Evolutionary conservation across 1,140 invertebrate species (phyloP).

Genomic region (Dendrolimus kikuchii): DNA sequence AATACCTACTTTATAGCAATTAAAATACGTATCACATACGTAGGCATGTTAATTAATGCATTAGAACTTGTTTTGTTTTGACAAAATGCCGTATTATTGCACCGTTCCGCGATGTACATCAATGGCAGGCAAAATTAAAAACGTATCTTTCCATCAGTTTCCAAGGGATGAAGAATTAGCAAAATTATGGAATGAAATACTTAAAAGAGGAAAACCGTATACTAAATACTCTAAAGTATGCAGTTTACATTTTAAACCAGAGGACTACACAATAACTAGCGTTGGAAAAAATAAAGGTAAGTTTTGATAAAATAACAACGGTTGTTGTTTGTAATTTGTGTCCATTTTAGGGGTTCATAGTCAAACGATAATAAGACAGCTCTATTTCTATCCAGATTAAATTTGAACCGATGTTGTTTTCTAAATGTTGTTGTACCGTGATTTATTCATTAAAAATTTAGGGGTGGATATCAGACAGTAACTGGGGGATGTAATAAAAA

Average conservation of each 20-base stretch:
- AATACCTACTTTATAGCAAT: constrained; percentile 14
- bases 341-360: too few species aligned
- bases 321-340: too few species aligned
- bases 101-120: constrained; percentile 66
- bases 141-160: constrained; percentile 67
- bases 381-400: too few species aligned
- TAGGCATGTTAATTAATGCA: constrained; percentile 32
- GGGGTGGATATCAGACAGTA: too few species aligned
- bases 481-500: too few species aligned
- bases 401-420: too few species aligned
- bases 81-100: constrained; percentile 65
- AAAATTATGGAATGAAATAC: constrained; percentile 57
- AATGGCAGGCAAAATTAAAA: constrained; percentile 65
- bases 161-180: constrained; percentile 58
- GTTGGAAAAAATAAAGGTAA: constrained; percentile 62
- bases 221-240: constrained; percentile 70
- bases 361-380: too few species aligned
- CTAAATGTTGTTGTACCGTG: too few species aligned
- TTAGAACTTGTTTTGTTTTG: constrained; percentile 9
- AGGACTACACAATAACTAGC: constrained; percentile 63
- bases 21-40: constrained; percentile 7
- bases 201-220: constrained; percentile 63
- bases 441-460: too few species aligned
- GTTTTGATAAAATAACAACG: too few species aligned
- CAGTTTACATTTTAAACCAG: constrained; percentile 60